phyloP scores from a whole-genome alignment of 2,888 invertebrate genomes.

The Hydrotaea diabolus region DNA sequence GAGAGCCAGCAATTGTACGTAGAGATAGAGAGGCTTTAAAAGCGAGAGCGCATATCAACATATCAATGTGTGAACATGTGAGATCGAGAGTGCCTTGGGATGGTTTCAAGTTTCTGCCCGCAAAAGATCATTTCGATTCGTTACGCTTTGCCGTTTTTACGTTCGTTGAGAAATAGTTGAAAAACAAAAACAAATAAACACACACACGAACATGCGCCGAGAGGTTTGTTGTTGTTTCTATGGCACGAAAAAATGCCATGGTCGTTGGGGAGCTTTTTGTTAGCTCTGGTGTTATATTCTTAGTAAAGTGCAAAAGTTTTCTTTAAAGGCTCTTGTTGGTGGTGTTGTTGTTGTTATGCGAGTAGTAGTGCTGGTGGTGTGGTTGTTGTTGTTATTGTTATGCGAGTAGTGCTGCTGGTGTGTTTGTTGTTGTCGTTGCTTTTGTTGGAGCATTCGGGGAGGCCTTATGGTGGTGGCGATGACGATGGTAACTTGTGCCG shows the following conservation, averaged over 20 bases:
- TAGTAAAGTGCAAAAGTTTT: slow-evolving; percentile 62
- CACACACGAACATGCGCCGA: slow-evolving; percentile 13
- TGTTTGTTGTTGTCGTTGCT: background rate
- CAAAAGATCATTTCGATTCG: slow-evolving; percentile 33
- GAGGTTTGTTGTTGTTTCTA: slow-evolving; percentile 13
- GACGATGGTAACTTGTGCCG: slow-evolving; percentile 63
- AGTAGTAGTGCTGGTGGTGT: slow-evolving; percentile 7
- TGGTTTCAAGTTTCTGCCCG: slow-evolving; percentile 13
- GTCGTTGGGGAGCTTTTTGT: slow-evolving; percentile 59
- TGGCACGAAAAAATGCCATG: slow-evolving; percentile 56
- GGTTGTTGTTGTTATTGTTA: slow-evolving; percentile 9
- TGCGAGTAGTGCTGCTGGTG: slow-evolving; percentile 5
- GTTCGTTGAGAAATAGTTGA: slow-evolving; percentile 19
- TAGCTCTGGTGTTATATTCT: slow-evolving; percentile 51
- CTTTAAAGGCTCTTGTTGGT: slow-evolving; percentile 5
- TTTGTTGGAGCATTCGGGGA: slow-evolving; percentile 11
- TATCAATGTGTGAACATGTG: no score
- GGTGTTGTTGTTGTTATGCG: slow-evolving; percentile 11
- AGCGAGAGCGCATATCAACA: background rate
- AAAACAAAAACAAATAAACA: background rate
- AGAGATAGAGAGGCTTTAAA: background rate
- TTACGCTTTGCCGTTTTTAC: slow-evolving; percentile 36
- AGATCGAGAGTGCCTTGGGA: background rate
- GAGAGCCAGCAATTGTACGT: background rate
- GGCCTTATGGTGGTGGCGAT: slow-evolving; percentile 37